These are phyloP conservation scores for Belonocnema kinseyi DNA, from an alignment of 1,140 invertebrate genomes.

Conservation along the genomic window DNA sequence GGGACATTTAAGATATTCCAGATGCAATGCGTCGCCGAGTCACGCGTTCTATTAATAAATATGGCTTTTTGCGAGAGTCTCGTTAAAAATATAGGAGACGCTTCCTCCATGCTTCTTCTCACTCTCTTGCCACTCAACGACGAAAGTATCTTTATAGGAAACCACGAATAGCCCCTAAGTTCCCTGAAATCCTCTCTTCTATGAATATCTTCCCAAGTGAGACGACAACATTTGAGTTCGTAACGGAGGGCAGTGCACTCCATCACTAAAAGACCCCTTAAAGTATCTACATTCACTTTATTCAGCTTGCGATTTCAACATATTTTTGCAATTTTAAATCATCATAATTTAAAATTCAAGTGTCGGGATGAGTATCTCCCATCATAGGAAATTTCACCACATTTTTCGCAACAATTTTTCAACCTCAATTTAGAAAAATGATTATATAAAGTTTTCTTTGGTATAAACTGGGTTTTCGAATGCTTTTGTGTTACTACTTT, in stretches of 20 bases:
- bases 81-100: constrained; percentile 49
- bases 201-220: constrained; percentile 51
- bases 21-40: constrained; percentile 16
- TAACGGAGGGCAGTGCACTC: constrained; percentile 52
- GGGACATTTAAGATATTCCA: neutral
- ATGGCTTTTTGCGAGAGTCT: constrained; percentile 38
- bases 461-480: too few species aligned
- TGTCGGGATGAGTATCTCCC: neutral
- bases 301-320: neutral
- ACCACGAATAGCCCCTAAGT: constrained; percentile 57
- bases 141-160: constrained; percentile 52
- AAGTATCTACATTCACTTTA: neutral
- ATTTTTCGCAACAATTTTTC: neutral
- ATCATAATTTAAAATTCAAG: constrained; percentile 20
- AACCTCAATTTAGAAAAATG: neutral
- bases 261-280: constrained; percentile 32
- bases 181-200: constrained; percentile 51
- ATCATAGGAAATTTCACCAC: neutral
- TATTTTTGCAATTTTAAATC: constrained; percentile 3
- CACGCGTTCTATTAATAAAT: constrained; percentile 45
- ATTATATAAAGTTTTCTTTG: neutral
- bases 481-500: too few species aligned
- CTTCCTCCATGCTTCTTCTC: constrained; percentile 45
- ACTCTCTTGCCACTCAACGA: constrained; percentile 44
- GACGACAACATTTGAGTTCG: constrained; percentile 41